phyloP scores from a whole-genome alignment of 2,113 vertebrate genomes.

The Phoenicopterus ruber region DNA sequence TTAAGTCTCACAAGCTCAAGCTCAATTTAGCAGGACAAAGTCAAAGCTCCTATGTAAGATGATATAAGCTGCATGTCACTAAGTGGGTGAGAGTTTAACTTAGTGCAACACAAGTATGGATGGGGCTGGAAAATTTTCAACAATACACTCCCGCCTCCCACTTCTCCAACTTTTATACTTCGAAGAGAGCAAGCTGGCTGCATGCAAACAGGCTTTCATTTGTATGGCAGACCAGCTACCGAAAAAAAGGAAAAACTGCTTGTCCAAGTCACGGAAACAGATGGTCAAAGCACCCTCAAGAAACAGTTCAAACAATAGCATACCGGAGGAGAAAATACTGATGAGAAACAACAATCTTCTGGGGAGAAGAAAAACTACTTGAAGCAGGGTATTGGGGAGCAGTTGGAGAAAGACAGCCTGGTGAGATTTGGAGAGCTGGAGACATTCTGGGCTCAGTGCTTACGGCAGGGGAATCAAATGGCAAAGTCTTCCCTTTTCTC shows the following conservation, averaged over 20 bases:
- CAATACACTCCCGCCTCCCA: neutral
- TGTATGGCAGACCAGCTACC: neutral
- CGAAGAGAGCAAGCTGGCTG: neutral
- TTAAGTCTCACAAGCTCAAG: neutral
- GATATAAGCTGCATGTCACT: neutral
- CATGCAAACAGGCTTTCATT: neutral
- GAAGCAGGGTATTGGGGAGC: neutral
- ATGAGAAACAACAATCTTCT: neutral
- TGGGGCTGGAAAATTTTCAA: neutral
- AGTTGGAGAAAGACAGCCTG: neutral
- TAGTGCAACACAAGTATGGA: neutral
- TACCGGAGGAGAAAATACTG: neutral
- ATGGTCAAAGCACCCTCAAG: neutral
- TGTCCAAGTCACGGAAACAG: neutral
- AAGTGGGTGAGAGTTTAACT: neutral
- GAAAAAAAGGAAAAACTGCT: neutral
- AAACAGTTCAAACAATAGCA: neutral
- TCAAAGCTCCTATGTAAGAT: neutral
- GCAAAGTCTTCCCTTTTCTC: neutral
- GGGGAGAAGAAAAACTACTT: neutral
- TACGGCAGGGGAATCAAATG: neutral
- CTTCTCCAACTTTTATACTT: neutral
- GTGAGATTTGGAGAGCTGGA: neutral
- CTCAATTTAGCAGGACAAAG: neutral
- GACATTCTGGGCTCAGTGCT: neutral